Evolutionary conservation across 2,113 vertebrate species (phyloP), one percentile per base, ranked within the genome.

Genomic region (Semnornis frantzii): DNA sequence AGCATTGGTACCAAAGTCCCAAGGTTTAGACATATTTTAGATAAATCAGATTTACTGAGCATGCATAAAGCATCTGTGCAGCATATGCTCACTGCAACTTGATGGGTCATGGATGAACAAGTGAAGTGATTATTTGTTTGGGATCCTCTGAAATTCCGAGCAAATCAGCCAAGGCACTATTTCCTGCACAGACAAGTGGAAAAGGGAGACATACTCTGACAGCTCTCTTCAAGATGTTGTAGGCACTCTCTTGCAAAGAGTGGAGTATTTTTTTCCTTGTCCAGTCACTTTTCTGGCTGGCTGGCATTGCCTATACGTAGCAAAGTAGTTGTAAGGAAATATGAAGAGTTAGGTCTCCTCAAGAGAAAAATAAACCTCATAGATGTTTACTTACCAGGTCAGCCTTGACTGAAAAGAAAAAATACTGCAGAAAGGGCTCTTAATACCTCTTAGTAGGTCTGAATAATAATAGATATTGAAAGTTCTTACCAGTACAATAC

Each of bases 291-390:
- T 85, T 82, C 55, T 80, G 31, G 3, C 27, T 63, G 15, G 3
- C 31, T 89, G 23, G 19, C 7, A 23, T 21, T 75, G 14, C 4
- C 12, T 68, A 2, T 33, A 8, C 42, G 11, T 37, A 59, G 16
- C 9, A 80, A 85, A 82, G 28, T 14, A 44, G 8, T 34, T 58
- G 17, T 33, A 59, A 76, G 39, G 31, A 73, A 72, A 85, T 13
- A 37, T 42, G 15, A 77, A 84, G 19, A 76, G 8, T 82, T 75
- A 85, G 39, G 4, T 71, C 13, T 39, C 4, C 8, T 20, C 44
- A 80, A 4, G 5, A 5, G 3, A 5, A 12, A 4, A 4, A 15
- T 31, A 74, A 75, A 5, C 0, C 10, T 25, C 28, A 54, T 28
- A 76, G 27, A 48, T 15, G 28, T 86, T 83, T 42, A 23, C 2